Base-by-base conservation (phyloP, 2,888 invertebrate genomes). In the Scrobipalpa atriplicella region DNA sequence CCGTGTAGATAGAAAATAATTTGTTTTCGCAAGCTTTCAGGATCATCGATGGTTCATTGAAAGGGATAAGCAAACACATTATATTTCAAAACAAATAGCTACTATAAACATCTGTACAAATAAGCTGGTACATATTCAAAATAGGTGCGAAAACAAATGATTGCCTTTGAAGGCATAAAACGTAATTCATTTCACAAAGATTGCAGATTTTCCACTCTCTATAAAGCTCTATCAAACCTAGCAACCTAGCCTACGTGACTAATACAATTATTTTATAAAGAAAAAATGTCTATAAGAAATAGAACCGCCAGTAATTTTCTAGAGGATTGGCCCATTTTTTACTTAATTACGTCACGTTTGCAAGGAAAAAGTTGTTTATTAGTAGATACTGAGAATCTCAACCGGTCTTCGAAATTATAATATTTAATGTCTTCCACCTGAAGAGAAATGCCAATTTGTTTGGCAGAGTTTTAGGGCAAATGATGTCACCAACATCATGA, bases 351-450 rank as follows among this genome's bases (percentile, higher is more conserved):
- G 43, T 43, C 11, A 43, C 43, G 43, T 13, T 11, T 9, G 43
- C 13, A 43, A 43, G 43, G 43, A 43, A 43, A 43, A 43, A 43
- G 43, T 43, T 43, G 43, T 43, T 43, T 43, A 13, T 43, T 43
- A 43, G 43, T 13, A 43, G 11, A 11, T 39, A 39, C 11, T 13
- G 43, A 43, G 13, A 43, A 43, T 13, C 43, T 11, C 43, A 43
- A 13, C 13, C 43, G 13, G 43, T 43, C 43, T 13, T 43, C 2
- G 2, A 13, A 13, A 13, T 43, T 43, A 13, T 43, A 13, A 43
- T 11, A 11, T 43, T 13, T 29, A 29, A 29, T 43, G 43, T 1
- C 10, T 3, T 41, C 10, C 43, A 3, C 13, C 11, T 3, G 5
- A 43, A 43, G 43, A 13, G 43, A 43, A 43, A 43, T 43, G 43